Evolutionary conservation across 2,888 invertebrate genomes (phyloP).

Genomic region (Hirtodrosophila histrioides): DNA sequence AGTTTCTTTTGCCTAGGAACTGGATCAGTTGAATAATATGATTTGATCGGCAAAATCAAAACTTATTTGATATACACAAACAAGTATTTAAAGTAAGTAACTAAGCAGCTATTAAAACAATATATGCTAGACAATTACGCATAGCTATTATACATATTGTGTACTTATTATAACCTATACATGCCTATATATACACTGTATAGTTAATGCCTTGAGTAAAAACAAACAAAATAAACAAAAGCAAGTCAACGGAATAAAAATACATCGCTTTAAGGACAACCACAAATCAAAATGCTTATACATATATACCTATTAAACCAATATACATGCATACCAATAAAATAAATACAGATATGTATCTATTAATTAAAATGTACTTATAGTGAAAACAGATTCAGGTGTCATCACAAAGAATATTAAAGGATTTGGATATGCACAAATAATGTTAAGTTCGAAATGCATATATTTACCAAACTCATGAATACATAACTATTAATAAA

Average conservation of each 20-base stretch:
- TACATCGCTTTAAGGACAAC: slow-evolving; percentile 75
- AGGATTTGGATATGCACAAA: slow-evolving; percentile 14
- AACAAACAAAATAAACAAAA: slow-evolving; percentile 39
- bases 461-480: slow-evolving; percentile 47
- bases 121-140: slow-evolving; percentile 61
- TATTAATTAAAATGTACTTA: slow-evolving; percentile 19
- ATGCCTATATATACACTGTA: slow-evolving; percentile 38
- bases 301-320: slow-evolving; percentile 23
- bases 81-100: slow-evolving; percentile 10
- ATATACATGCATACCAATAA: slow-evolving; percentile 19
- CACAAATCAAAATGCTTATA: slow-evolving; percentile 72
- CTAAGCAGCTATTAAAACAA: slow-evolving; percentile 56
- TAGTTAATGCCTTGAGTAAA: slow-evolving; percentile 65
- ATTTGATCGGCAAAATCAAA: slow-evolving; percentile 25
- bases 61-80: slow-evolving; percentile 20
- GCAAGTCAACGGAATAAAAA: slow-evolving; percentile 39
- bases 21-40: slow-evolving; percentile 28
- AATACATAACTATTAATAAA: slow-evolving; percentile 37
- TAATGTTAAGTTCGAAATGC: slow-evolving; percentile 10
- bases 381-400: slow-evolving; percentile 37
- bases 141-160: slow-evolving; percentile 47
- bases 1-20: slow-evolving; percentile 50
- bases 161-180: slow-evolving; percentile 26
- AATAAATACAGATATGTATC: slow-evolving; percentile 21
- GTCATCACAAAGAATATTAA: slow-evolving; percentile 19